A percentile compares a stretch with the other conserved stretches of the same genome.
phyloP scores from a whole-genome alignment of 1,140 invertebrate species.

The Liolophura sinensis region DNA sequence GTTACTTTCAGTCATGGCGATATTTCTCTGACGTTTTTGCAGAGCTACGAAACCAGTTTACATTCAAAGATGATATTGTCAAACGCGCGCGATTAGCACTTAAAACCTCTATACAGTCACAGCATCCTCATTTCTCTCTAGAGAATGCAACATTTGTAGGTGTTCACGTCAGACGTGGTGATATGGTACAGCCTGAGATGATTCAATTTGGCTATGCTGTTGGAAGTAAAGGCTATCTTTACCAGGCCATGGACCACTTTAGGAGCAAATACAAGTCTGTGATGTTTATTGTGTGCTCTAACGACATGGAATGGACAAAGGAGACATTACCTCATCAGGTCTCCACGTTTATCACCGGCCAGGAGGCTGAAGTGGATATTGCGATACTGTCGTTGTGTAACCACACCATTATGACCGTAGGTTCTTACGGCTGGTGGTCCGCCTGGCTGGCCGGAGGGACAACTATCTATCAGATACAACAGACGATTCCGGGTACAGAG shows the following conservation, averaged over 20 bases:
- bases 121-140: neutral
- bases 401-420: constrained; percentile 43
- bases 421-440: constrained; percentile 49
- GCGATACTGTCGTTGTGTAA: constrained; percentile 34
- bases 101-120: neutral
- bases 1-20: constrained; percentile 43
- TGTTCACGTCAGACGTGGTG: constrained; percentile 19
- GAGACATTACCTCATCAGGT: neutral
- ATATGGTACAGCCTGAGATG: neutral
- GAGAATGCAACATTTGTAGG: constrained; percentile 10
- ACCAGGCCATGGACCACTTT: constrained; percentile 19
- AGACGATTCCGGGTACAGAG: constrained; percentile 14
- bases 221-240: constrained; percentile 14
- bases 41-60: constrained; percentile 26
- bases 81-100: constrained; percentile 9
- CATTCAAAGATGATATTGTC: constrained; percentile 18
- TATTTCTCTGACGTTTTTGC: constrained; percentile 34
- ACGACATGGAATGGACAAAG: constrained; percentile 29
- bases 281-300: constrained; percentile 28
- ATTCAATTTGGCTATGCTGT: constrained; percentile 7
- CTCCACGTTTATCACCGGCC: too few relatives aligned
- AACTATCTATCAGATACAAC: constrained; percentile 37
- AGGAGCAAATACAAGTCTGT: constrained; percentile 11
- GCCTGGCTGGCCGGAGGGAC: constrained; percentile 40
- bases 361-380: constrained; percentile 37